phyloP scores from a whole-genome alignment of 2,888 invertebrate species.

The Sphaeridia pumilis region DNA sequence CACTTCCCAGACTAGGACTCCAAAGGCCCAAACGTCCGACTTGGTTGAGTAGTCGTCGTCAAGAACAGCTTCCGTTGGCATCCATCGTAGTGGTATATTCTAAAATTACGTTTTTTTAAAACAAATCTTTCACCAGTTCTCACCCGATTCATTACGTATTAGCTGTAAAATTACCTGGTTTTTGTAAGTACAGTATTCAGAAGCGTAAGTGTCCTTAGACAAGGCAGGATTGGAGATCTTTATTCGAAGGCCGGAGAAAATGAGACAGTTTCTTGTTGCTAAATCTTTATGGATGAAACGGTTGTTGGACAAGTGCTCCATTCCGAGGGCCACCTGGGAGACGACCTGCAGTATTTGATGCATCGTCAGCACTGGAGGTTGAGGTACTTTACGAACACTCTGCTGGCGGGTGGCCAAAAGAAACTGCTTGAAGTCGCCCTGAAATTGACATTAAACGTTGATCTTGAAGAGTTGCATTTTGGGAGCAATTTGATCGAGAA shows the following conservation, averaged over 20 bases:
- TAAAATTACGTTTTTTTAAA: conserved; percentile 37
- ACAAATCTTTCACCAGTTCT: neutral
- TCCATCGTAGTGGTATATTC: conserved; percentile 79
- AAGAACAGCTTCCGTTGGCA: conserved; percentile 75
- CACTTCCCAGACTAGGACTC: conserved; percentile 80
- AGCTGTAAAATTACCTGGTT: conserved; percentile 55
- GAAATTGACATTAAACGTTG: conserved; percentile 34
- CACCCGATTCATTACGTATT: neutral
- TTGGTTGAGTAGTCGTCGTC: conserved; percentile 86
- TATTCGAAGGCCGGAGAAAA: conserved; percentile 63
- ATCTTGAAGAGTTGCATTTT: neutral
- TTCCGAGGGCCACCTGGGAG: conserved; percentile 64
- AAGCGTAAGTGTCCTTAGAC: conserved; percentile 71
- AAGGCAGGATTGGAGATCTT: conserved; percentile 72
- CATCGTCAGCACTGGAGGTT: conserved; percentile 53
- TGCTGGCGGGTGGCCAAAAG: conserved; percentile 53
- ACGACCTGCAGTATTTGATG: conserved; percentile 56
- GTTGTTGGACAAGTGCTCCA: conserved; percentile 63
- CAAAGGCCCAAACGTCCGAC: conserved; percentile 86
- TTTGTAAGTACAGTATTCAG: conserved; percentile 76
- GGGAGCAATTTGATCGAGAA: neutral
- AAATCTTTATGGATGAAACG: conserved; percentile 81
- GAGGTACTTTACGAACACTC: conserved; percentile 38
- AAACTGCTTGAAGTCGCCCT: conserved; percentile 89
- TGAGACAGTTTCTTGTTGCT: conserved; percentile 80